phyloP scores from a whole-genome alignment of 2,888 invertebrate species.

The Sarcophaga caerulescens region DNA sequence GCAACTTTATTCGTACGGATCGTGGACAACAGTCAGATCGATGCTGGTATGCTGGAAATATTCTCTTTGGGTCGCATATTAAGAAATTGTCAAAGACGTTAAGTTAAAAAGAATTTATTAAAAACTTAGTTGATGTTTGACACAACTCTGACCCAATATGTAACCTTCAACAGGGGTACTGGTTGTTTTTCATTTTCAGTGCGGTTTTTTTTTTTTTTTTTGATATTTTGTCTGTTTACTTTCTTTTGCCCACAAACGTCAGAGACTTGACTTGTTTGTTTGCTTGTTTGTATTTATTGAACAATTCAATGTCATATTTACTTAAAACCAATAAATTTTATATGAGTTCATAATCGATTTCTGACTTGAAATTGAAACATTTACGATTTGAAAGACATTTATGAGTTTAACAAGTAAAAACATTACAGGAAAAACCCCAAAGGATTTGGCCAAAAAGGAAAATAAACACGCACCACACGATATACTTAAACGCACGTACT shows the following conservation, averaged over 20 bases:
- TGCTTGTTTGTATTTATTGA: constrained; percentile 37
- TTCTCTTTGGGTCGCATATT: too few relatives aligned
- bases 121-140: too few relatives aligned
- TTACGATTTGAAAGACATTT: constrained; percentile 80
- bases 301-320: constrained; percentile 77
- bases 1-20: too few relatives aligned
- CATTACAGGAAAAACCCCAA: constrained; percentile 72
- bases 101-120: too few relatives aligned
- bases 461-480: neutral
- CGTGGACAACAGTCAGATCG: too few relatives aligned
- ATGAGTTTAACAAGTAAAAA: constrained; percentile 73
- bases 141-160: neutral
- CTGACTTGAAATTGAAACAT: constrained; percentile 76
- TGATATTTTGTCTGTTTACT: neutral
- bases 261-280: neutral
- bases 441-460: constrained; percentile 67
- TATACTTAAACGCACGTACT: neutral
- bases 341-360: constrained; percentile 80
- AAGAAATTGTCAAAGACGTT: too few relatives aligned
- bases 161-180: neutral
- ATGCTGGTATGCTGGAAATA: too few relatives aligned
- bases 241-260: neutral
- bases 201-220: neutral
- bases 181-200: too few relatives aligned
- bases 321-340: constrained; percentile 78